A percentile compares a stretch with the other conserved stretches of the same genome.
Evolutionary conservation across 1,140 invertebrate genomes (phyloP).

Genomic region (Drosophila rhopaloa): DNA sequence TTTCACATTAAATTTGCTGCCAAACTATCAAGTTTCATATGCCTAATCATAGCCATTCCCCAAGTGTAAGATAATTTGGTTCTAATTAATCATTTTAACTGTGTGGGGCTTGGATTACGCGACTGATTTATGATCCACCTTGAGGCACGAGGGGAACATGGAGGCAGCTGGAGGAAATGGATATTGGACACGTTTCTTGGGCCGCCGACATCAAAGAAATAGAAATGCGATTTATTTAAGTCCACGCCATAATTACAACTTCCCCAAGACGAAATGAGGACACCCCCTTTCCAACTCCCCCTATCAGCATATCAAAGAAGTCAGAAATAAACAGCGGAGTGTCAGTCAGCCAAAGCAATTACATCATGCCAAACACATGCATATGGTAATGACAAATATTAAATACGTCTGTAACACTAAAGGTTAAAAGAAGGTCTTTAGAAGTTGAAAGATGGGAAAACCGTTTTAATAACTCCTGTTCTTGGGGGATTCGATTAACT

Average conservation of each 20-base stretch:
- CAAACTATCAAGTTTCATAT: background rate
- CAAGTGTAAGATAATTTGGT: background rate
- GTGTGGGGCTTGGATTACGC: constrained; percentile 10
- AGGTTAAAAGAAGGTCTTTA: background rate
- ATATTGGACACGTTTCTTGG: constrained; percentile 11
- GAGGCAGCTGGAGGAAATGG: constrained; percentile 1
- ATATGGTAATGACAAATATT: constrained; percentile 10
- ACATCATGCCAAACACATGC: constrained; percentile 31
- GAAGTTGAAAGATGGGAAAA: background rate
- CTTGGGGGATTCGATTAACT: too few relatives aligned
- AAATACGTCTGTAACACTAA: background rate
- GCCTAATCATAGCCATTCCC: background rate
- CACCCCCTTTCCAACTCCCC: background rate
- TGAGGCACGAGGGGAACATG: background rate
- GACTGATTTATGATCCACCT: constrained; percentile 23
- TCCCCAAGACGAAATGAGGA: background rate
- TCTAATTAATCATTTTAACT: constrained; percentile 26
- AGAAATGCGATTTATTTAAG: constrained; percentile 17
- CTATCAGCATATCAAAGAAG: constrained; percentile 31
- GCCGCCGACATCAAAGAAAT: constrained; percentile 37
- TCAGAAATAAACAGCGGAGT: constrained; percentile 2
- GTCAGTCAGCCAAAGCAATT: constrained; percentile 38
- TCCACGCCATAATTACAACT: constrained; percentile 21
- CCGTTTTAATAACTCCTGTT: too few relatives aligned
- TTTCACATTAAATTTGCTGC: background rate